Evolutionary conservation across 2,113 vertebrate species (phyloP), one percentile per base, ranked within the genome.

Genomic region (Lanius ludovicianus): DNA sequence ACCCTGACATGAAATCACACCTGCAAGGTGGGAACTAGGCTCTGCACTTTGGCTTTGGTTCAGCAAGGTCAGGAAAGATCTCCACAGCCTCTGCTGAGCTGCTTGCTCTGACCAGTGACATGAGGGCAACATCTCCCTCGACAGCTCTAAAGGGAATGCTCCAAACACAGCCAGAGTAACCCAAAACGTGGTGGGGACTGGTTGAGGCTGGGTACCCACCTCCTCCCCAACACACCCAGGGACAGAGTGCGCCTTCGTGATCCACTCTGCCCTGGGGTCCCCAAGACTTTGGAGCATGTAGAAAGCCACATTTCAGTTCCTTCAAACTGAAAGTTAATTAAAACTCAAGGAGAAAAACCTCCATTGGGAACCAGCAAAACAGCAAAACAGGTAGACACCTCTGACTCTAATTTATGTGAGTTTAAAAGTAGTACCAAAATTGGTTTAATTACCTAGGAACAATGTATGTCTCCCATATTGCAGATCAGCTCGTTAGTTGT

Each of bases 391-490:
- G 83, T 79, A 95, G 81, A 78, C 78, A 60, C 75, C 64, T 83
- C 87, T 71, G 46, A 60, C 47, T 90, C 63, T 95, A 97, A 95
- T 94, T 94, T 87, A 93, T 64, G 28, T 73, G 75, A 74, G 53
- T 89, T 91, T 94, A 88, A 92, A 80, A 83, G 87, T 86, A 82
- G 63, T 37, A 78, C 49, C 49, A 63, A 87, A 92, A 86, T 95
- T 55, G 83, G 95, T 78, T 97, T 97, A 96, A 96, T 97, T 97
- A 98, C 91, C 83, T 55, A 81, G 89, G 89, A 96, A 95, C 88
- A 87, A 90, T 90, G 84, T 68, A 88, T 65, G 91, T 93, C 87
- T 85, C 46, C 76, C 60, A 64, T 83, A 83, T 93, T 91, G 90
- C 83, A 47, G 75, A 87, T 81, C 88, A 80, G 91, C 93, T 97